Conservation (phyloP, 2,113 vertebrate species). For the Stigmatopora argus region DNA sequence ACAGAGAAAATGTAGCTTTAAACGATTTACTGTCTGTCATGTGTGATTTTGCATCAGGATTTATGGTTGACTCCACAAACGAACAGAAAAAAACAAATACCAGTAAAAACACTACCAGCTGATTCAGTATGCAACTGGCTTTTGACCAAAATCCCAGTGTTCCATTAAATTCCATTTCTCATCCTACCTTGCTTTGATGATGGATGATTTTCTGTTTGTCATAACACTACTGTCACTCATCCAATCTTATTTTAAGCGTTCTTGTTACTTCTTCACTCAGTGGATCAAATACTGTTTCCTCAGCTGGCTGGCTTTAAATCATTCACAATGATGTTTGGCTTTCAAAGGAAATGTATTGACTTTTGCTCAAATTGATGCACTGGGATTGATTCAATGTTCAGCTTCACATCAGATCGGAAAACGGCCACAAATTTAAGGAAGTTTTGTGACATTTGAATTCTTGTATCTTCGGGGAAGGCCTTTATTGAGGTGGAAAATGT, state of each 20-base stretch:
- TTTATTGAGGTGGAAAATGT: background rate
- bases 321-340: slow-evolving; percentile 41
- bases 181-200: slow-evolving; percentile 56
- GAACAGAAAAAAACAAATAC: slow-evolving; percentile 14
- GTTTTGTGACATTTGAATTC: slow-evolving; percentile 13
- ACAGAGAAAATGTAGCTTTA: background rate
- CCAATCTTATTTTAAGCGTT: slow-evolving; percentile 15
- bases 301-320: slow-evolving; percentile 57
- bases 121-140: slow-evolving; percentile 43
- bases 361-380: slow-evolving; percentile 48
- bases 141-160: slow-evolving; percentile 49
- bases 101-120: slow-evolving; percentile 25
- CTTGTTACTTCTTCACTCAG: slow-evolving; percentile 54
- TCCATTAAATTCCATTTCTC: slow-evolving; percentile 56
- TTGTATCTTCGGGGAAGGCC: too few relatives aligned
- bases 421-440: slow-evolving; percentile 22
- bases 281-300: slow-evolving; percentile 55
- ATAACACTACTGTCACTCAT: slow-evolving; percentile 54
- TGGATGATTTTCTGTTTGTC: slow-evolving; percentile 38
- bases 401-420: slow-evolving; percentile 43
- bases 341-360: slow-evolving; percentile 56
- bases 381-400: slow-evolving; percentile 35
- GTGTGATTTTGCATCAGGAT: slow-evolving; percentile 20
- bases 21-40: slow-evolving; percentile 13
- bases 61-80: slow-evolving; percentile 15